These are phyloP conservation scores for Stegodyphus dumicola DNA, from an alignment of 1,140 invertebrate genomes.

Conservation along the genomic window DNA sequence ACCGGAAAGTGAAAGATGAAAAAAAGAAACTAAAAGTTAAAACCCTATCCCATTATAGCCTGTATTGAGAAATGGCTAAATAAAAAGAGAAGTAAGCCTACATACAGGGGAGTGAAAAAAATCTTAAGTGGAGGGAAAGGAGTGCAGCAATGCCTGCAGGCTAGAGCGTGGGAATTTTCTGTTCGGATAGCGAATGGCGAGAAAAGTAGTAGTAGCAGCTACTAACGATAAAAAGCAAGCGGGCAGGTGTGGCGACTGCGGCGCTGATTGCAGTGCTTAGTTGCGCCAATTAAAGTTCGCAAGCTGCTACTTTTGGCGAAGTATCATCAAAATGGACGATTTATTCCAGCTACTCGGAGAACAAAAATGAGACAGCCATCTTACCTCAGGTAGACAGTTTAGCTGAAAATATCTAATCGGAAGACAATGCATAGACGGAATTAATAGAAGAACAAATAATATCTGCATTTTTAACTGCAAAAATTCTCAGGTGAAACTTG, in stretches of 20 bases:
- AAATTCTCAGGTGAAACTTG: too few relatives aligned
- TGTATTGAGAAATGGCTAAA: neutral
- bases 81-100: neutral
- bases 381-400: too few relatives aligned
- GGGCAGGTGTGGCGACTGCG: neutral
- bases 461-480: too few relatives aligned
- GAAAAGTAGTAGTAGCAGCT: neutral
- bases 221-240: neutral
- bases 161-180: constrained; percentile 10
- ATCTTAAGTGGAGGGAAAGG: neutral
- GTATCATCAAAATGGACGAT: neutral
- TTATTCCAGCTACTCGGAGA: too few relatives aligned
- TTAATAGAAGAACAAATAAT: too few relatives aligned
- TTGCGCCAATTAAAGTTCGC: constrained; percentile 9
- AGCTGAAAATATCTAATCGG: too few relatives aligned
- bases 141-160: constrained; percentile 6
- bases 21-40: neutral
- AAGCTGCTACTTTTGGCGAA: neutral
- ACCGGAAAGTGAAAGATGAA: neutral
- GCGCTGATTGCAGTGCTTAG: constrained; percentile 10
- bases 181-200: neutral
- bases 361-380: too few relatives aligned
- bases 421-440: too few relatives aligned
- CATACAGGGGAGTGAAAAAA: too few relatives aligned
- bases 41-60: neutral